These are phyloP conservation scores for Centruroides vittatus DNA, from an alignment of 1,140 invertebrate species.

Conservation along the genomic window DNA sequence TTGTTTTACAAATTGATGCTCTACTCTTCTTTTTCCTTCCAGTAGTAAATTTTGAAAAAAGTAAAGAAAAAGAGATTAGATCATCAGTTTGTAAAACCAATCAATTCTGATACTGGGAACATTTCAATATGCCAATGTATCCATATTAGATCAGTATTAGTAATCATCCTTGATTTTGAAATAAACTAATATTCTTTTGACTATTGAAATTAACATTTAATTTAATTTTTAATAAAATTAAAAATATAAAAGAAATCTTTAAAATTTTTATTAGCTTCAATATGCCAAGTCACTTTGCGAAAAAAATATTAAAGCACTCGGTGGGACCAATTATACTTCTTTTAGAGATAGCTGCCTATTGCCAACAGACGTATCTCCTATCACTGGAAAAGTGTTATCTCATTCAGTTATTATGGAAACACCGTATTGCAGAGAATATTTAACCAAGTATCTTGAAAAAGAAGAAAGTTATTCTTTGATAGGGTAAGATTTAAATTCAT, in stretches of 20 bases:
- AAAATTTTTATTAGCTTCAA: slow-evolving; percentile 31
- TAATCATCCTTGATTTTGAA: too few species aligned
- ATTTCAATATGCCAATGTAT: too few species aligned
- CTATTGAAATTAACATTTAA: too few species aligned
- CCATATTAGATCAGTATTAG: too few species aligned
- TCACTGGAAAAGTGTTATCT: slow-evolving; percentile 27
- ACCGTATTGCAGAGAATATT: slow-evolving; percentile 39
- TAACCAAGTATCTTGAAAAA: slow-evolving; percentile 64
- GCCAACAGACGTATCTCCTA: too few species aligned
- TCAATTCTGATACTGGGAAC: too few species aligned
- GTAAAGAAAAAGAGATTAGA: too few species aligned
- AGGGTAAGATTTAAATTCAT: slow-evolving; percentile 19
- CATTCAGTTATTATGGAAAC: slow-evolving; percentile 34
- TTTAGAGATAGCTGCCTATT: neutral
- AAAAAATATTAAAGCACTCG: slow-evolving; percentile 53
- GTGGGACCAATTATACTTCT: slow-evolving; percentile 48
- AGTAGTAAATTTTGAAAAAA: too few species aligned
- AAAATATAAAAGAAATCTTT: neutral
- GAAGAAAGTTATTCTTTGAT: slow-evolving; percentile 62
- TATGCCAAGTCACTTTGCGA: slow-evolving; percentile 68
- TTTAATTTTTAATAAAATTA: neutral
- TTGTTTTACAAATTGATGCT: too few species aligned
- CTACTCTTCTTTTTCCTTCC: too few species aligned
- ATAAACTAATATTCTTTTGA: too few species aligned
- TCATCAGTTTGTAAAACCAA: too few species aligned